A percentile compares a stretch with the other conserved stretches of the same genome.
Evolutionary conservation across 1,140 invertebrate genomes (phyloP).

Genomic region (Drosophila simulans): DNA sequence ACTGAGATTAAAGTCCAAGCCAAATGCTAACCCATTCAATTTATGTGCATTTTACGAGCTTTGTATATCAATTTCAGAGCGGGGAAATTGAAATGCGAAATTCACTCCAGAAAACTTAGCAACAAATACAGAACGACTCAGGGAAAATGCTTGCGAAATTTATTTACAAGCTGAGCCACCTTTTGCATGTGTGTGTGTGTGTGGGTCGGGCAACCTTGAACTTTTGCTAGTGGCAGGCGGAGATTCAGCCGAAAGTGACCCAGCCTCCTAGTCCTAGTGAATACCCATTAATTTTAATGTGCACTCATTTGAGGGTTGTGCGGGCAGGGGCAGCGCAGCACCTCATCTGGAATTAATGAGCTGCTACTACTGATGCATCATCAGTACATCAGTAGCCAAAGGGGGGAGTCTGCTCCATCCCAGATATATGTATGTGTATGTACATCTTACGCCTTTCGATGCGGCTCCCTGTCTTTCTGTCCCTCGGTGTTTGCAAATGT

Average conservation of each 20-base stretch:
- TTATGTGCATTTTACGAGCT: constrained; percentile 52
- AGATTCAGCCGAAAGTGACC: constrained; percentile 20
- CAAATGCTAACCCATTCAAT: constrained; percentile 47
- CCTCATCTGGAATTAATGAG: constrained; percentile 66
- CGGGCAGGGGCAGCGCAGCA: not conserved
- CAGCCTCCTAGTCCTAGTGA: constrained; percentile 51
- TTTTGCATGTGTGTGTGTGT: not conserved
- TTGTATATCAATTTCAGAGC: constrained; percentile 56
- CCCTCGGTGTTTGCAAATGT: constrained; percentile 48
- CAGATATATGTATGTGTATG: not conserved
- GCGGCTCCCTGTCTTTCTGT: constrained; percentile 13
- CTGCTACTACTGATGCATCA: constrained; percentile 46
- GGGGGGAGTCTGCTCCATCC: not conserved
- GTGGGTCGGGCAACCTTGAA: constrained; percentile 45
- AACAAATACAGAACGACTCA: constrained; percentile 20
- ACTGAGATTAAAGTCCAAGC: constrained; percentile 12
- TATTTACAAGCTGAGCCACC: constrained; percentile 13
- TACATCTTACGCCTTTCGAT: constrained; percentile 29
- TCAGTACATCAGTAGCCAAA: constrained; percentile 29
- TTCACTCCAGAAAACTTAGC: constrained; percentile 19
- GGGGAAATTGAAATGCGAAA: constrained; percentile 40
- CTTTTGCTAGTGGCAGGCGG: constrained; percentile 12
- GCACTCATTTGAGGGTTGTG: constrained; percentile 24
- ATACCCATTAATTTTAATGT: constrained; percentile 66
- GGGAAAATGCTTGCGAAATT: constrained; percentile 17